A percentile compares a stretch with the other conserved stretches of the same genome.
Conservation (phyloP, 2,113 vertebrate species). For the Sclerurus mexicanus region DNA sequence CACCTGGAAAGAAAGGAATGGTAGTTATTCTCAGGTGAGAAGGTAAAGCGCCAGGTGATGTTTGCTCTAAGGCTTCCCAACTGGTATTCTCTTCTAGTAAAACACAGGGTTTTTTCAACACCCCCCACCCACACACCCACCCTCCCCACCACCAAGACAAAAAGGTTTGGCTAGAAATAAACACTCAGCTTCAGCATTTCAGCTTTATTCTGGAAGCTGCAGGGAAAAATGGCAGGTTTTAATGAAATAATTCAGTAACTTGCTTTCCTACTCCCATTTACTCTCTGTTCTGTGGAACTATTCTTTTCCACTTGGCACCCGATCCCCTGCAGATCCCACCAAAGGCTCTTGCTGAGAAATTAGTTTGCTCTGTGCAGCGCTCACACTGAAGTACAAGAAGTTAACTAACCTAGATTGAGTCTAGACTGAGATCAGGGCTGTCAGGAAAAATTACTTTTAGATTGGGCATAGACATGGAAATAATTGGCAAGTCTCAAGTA, state of each 20-base stretch:
- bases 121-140: too few species aligned
- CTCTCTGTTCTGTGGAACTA: not conserved
- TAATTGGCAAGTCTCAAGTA: not conserved
- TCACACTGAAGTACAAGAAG: not conserved
- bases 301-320: not conserved
- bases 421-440: conserved; percentile 13
- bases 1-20: conserved; percentile 59
- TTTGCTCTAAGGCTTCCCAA: not conserved
- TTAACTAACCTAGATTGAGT: not conserved
- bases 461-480: not conserved
- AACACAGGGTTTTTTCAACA: not conserved
- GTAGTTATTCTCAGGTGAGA: not conserved
- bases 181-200: not conserved
- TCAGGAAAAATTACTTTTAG: conserved; percentile 31
- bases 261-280: not conserved
- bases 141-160: not conserved
- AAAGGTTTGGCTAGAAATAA: not conserved
- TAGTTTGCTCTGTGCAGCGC: not conserved
- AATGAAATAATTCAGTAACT: not conserved
- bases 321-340: not conserved
- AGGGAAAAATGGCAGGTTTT: not conserved
- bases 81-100: not conserved
- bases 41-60: not conserved
- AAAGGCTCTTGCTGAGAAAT: not conserved
- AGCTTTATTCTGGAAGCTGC: not conserved